Conservation (phyloP, 1,140 invertebrate genomes). For the Drosophila malerkotliana region DNA sequence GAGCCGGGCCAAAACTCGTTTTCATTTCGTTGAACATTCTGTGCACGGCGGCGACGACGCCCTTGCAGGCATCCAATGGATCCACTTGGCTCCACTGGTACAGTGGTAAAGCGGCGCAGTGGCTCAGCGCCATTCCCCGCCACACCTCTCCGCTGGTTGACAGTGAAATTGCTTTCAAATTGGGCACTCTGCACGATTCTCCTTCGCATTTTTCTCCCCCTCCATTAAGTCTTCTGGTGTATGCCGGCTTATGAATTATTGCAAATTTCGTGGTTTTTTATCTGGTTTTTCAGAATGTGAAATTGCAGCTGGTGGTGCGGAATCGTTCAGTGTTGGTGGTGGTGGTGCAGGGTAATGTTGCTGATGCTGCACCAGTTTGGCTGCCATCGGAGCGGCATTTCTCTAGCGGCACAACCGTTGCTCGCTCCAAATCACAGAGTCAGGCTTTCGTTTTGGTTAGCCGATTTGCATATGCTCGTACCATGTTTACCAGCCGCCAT, state of each 20-base stretch:
- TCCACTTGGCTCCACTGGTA: slow-evolving; percentile 26
- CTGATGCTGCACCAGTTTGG: slow-evolving; percentile 63
- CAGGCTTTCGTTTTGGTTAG: slow-evolving; percentile 69
- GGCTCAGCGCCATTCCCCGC: slow-evolving; percentile 10
- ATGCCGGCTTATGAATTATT: slow-evolving; percentile 76
- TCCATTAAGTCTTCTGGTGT: slow-evolving; percentile 55
- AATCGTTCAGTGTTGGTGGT: neutral
- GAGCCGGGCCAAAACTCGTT: slow-evolving; percentile 64
- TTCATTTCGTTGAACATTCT: slow-evolving; percentile 71
- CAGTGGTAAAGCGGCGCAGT: neutral
- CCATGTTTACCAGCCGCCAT: slow-evolving; percentile 28
- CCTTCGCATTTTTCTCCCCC: slow-evolving; percentile 21
- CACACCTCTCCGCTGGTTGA: slow-evolving; percentile 38
- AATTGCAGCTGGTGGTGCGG: slow-evolving; percentile 44
- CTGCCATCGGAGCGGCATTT: slow-evolving; percentile 44
- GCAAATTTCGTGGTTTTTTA: slow-evolving; percentile 74
- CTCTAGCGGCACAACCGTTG: slow-evolving; percentile 71
- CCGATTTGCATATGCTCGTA: slow-evolving; percentile 60
- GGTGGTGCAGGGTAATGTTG: neutral
- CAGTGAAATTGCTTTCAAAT: slow-evolving; percentile 75
- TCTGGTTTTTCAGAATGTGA: slow-evolving; percentile 78
- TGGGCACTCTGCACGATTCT: slow-evolving; percentile 59
- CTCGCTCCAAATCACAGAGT: slow-evolving; percentile 68
- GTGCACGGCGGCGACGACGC: slow-evolving; percentile 52
- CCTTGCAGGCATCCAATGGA: slow-evolving; percentile 56